Evolutionary conservation across 2,113 vertebrate species (phyloP).

Genomic region (Trochalopteron elliotii): DNA sequence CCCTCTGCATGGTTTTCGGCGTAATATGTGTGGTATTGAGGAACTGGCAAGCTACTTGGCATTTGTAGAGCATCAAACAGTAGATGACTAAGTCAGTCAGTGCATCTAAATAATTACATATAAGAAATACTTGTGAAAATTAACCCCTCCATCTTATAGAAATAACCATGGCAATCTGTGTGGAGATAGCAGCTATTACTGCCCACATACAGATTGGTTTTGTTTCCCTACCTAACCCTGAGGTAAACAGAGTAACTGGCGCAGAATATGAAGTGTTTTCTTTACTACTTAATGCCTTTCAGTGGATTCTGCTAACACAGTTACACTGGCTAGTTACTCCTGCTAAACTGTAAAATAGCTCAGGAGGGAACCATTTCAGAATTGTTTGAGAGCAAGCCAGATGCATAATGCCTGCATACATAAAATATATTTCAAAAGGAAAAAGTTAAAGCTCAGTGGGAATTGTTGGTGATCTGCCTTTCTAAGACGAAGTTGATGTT

Average conservation of each 20-base stretch:
- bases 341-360: slow-evolving; percentile 9
- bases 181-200: slow-evolving; percentile 52
- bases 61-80: slow-evolving; percentile 39
- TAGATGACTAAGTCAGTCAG: background rate
- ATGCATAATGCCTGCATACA: background rate
- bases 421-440: background rate
- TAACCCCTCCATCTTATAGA: slow-evolving; percentile 31
- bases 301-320: background rate
- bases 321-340: slow-evolving; percentile 9
- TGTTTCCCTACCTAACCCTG: slow-evolving; percentile 32
- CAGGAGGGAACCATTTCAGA: slow-evolving; percentile 21
- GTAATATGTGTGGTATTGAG: background rate
- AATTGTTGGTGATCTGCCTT: slow-evolving; percentile 18
- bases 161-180: slow-evolving; percentile 43
- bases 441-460: slow-evolving; percentile 17
- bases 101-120: slow-evolving; percentile 29
- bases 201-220: background rate
- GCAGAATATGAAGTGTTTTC: slow-evolving; percentile 1
- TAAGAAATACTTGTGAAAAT: slow-evolving; percentile 50
- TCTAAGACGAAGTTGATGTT: background rate
- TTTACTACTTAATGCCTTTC: background rate
- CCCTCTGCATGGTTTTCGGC: background rate
- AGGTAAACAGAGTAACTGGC: slow-evolving; percentile 47
- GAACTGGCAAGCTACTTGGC: slow-evolving; percentile 9
- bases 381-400: slow-evolving; percentile 6